A percentile compares a stretch with the other conserved stretches of the same genome.
phyloP scores from a whole-genome alignment of 1,140 invertebrate species.

The Globodera ellingtonae region DNA sequence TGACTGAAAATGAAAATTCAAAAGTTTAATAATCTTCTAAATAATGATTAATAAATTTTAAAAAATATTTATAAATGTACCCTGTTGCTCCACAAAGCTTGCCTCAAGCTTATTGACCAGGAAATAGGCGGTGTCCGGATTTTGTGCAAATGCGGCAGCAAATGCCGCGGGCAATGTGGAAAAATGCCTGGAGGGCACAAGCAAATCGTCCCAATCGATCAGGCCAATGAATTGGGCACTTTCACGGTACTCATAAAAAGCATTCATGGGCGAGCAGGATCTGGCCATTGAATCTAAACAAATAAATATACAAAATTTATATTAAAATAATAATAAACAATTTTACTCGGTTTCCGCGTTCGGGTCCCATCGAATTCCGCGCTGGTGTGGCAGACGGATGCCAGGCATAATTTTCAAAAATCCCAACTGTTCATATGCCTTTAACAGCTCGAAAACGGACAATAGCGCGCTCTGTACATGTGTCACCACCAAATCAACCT shows the following conservation, averaged over 20 bases:
- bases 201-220: constrained; percentile 48
- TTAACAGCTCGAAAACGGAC: constrained; percentile 21
- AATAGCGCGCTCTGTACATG: constrained; percentile 31
- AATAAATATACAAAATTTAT: background rate
- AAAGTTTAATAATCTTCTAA: background rate
- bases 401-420: constrained; percentile 33
- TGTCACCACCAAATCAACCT: constrained; percentile 41
- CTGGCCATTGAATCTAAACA: constrained; percentile 26
- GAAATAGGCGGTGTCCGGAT: constrained; percentile 29
- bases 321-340: no score
- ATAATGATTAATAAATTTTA: background rate
- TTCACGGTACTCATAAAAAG: constrained; percentile 47
- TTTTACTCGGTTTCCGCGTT: constrained; percentile 39
- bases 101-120: constrained; percentile 35
- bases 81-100: constrained; percentile 32
- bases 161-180: constrained; percentile 27
- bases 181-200: constrained; percentile 28
- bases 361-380: constrained; percentile 34
- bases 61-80: background rate
- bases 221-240: constrained; percentile 49
- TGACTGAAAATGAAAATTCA: constrained; percentile 12
- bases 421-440: constrained; percentile 32
- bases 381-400: constrained; percentile 28
- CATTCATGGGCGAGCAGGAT: constrained; percentile 36
- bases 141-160: constrained; percentile 13